Evolutionary conservation across 2,797 vertebrate species (phyloP).

Genomic region (Danio kyathit): DNA sequence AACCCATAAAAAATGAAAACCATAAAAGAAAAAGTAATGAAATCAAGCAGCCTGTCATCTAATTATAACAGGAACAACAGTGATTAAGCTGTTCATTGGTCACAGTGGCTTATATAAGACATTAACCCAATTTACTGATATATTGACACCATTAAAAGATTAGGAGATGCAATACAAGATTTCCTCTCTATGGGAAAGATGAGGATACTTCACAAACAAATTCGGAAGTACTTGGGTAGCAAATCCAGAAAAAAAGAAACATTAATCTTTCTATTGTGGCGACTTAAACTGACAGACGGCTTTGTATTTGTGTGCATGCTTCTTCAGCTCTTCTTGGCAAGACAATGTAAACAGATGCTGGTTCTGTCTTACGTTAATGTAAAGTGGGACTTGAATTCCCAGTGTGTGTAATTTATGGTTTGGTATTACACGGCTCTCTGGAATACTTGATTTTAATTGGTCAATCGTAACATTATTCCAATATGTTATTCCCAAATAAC

Average conservation of each 20-base stretch:
- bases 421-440: too few species aligned
- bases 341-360: not conserved
- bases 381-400: not conserved
- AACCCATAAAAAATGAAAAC: too few species aligned
- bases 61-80: not conserved
- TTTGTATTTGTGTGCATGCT: not conserved
- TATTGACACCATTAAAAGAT: not conserved
- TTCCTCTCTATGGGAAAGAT: constrained; percentile 9
- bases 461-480: too few species aligned
- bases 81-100: not conserved
- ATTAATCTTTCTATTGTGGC: not conserved
- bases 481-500: too few species aligned
- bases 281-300: not conserved
- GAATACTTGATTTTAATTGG: too few species aligned
- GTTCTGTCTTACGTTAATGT: not conserved
- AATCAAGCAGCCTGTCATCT: not conserved
- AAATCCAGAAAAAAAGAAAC: not conserved
- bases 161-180: not conserved
- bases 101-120: not conserved
- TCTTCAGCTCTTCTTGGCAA: not conserved
- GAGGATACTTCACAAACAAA: constrained; percentile 4
- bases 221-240: not conserved
- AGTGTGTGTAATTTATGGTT: too few species aligned
- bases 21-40: not conserved
- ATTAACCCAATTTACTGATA: not conserved